Percentiles rank a stretch among this genome's conserved stretches.
Conservation (phyloP, 1,140 invertebrate species). For the Drosophila littoralis region DNA sequence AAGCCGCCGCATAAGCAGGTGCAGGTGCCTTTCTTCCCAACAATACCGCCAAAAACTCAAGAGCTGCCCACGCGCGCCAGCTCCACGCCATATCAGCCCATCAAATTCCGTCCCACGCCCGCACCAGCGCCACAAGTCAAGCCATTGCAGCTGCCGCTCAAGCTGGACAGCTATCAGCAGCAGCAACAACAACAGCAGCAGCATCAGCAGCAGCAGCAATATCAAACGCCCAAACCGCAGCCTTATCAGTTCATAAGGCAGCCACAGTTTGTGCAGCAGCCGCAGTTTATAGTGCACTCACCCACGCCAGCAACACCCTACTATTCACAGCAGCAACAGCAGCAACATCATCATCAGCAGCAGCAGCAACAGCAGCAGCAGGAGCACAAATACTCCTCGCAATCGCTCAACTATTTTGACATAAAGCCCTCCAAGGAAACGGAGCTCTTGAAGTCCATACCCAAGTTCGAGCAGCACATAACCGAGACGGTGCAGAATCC, state of each 20-base stretch:
- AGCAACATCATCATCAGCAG: constrained; percentile 13
- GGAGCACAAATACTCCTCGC: constrained; percentile 23
- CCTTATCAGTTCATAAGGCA: constrained; percentile 84
- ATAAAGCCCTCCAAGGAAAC: constrained; percentile 84
- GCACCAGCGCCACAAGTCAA: constrained; percentile 71
- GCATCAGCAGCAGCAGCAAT: constrained; percentile 69
- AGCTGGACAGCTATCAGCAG: constrained; percentile 73
- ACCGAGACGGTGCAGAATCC: constrained; percentile 85
- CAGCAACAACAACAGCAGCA: constrained; percentile 57
- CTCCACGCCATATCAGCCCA: constrained; percentile 80
- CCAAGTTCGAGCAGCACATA: constrained; percentile 91
- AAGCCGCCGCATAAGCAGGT: constrained; percentile 64
- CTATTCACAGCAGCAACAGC: constrained; percentile 66
- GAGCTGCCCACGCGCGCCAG: constrained; percentile 77
- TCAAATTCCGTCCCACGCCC: constrained; percentile 79
- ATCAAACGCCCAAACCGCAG: constrained; percentile 64
- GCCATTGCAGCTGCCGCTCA: constrained; percentile 65
- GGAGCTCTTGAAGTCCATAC: constrained; percentile 89
- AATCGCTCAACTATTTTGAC: constrained; percentile 69
- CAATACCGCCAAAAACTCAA: constrained; percentile 81
- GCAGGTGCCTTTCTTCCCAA: constrained; percentile 85
- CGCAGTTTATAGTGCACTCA: constrained; percentile 64
- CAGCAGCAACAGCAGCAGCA: constrained; percentile 49
- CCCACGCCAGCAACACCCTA: constrained; percentile 78
- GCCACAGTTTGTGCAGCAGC: constrained; percentile 55